These are phyloP conservation scores for Ladona fulva DNA, from an alignment of 1,140 invertebrate genomes.

Conservation along the genomic window DNA sequence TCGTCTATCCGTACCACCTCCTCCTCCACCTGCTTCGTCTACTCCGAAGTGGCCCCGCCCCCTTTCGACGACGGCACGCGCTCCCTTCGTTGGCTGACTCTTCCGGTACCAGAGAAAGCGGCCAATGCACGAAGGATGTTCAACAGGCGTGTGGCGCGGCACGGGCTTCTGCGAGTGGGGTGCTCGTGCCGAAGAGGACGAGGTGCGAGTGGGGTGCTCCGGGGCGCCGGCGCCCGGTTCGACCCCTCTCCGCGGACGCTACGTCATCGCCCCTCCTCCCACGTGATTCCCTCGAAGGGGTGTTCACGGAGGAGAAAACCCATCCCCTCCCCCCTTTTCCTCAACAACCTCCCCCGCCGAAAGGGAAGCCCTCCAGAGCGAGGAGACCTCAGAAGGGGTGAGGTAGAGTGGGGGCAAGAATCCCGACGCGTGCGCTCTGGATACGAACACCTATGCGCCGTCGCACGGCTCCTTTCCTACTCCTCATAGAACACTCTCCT, in stretches of 20 bases:
- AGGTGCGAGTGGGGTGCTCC: neutral
- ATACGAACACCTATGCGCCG: too few relatives aligned
- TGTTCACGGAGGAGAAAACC: neutral
- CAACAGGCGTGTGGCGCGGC: conserved; percentile 3
- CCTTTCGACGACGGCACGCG: neutral
- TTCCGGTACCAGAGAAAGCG: neutral
- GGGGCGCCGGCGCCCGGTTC: neutral
- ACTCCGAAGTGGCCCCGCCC: neutral
- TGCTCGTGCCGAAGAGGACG: neutral
- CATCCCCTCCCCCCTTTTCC: neutral
- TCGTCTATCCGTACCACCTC: neutral
- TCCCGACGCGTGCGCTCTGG: too few relatives aligned
- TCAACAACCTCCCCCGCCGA: neutral
- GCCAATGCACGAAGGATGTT: neutral
- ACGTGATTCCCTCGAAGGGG: neutral
- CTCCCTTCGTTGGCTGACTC: neutral
- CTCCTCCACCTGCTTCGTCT: neutral
- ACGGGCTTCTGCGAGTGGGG: neutral
- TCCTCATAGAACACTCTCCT: neutral
- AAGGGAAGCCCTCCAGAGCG: neutral
- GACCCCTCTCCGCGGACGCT: neutral
- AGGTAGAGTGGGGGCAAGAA: too few relatives aligned
- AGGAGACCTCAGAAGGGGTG: too few relatives aligned
- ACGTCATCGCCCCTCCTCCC: neutral
- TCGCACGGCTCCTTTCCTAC: neutral